Conservation (phyloP, 2,888 invertebrate genomes). For the Carpatolechia fugitivella region DNA sequence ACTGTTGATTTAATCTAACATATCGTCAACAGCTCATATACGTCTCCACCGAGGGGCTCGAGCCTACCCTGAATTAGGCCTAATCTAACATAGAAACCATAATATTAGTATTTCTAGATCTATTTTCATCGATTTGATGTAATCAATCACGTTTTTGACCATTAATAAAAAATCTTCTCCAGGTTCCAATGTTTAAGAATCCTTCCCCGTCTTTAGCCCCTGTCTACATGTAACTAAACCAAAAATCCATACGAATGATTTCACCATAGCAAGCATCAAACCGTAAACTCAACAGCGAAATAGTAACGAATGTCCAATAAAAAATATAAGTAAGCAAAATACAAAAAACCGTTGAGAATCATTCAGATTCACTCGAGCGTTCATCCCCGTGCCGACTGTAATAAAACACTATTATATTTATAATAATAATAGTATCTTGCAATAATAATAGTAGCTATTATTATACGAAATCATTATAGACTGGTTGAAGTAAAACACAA, state of each 20-base stretch:
- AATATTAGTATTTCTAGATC: too few relatives aligned
- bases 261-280: constrained; percentile 10
- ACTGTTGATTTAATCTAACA: too few relatives aligned
- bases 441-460: constrained; percentile 43
- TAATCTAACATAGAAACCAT: too few relatives aligned
- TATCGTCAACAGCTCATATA: too few relatives aligned
- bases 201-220: too few relatives aligned
- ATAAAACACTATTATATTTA: constrained; percentile 63
- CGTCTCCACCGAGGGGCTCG: too few relatives aligned
- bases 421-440: constrained; percentile 64
- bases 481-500: constrained; percentile 62
- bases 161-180: background rate
- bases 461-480: constrained; percentile 60
- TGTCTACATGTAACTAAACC: too few relatives aligned
- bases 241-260: background rate
- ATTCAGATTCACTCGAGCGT: constrained; percentile 70
- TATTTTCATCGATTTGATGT: too few relatives aligned
- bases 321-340: constrained; percentile 40
- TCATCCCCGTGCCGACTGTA: constrained; percentile 64
- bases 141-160: too few relatives aligned
- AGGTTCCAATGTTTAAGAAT: too few relatives aligned
- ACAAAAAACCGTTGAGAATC: constrained; percentile 59
- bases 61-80: too few relatives aligned
- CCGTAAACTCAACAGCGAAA: constrained; percentile 22
- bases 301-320: constrained; percentile 31